Conservation (phyloP, 2,797 vertebrate genomes). For the Setipinna tenuifilis region DNA sequence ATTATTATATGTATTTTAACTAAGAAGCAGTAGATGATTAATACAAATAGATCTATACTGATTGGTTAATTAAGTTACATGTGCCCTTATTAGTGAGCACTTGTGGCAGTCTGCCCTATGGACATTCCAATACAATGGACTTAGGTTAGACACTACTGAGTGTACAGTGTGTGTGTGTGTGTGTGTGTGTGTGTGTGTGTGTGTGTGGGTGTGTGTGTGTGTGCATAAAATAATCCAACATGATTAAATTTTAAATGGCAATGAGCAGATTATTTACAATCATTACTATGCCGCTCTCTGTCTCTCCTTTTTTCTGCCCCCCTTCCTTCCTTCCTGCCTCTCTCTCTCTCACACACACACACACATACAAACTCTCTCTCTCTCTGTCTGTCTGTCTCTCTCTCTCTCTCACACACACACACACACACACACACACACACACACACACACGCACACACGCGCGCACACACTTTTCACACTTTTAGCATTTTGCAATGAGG, state of each 20-base stretch:
- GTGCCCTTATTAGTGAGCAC: not conserved
- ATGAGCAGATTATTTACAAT: not conserved
- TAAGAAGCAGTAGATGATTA: not conserved
- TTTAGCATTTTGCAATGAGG: not conserved
- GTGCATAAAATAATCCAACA: not conserved
- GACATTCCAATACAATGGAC: not conserved
- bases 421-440: not conserved
- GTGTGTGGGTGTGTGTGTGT: not conserved
- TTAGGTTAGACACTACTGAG: not conserved
- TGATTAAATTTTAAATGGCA: not conserved
- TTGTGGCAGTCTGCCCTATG: not conserved
- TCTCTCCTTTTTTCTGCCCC: not conserved
- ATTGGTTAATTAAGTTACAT: not conserved
- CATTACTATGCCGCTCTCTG: not conserved
- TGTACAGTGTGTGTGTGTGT: not conserved
- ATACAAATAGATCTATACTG: not conserved
- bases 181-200: conserved; percentile 4
- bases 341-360: too few relatives aligned
- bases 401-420: not conserved
- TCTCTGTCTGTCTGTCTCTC: not conserved
- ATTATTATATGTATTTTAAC: not conserved
- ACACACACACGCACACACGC: not conserved
- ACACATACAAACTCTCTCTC: too few relatives aligned
- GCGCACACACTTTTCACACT: not conserved
- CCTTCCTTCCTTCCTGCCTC: too few relatives aligned